phyloP scores from a whole-genome alignment of 2,888 invertebrate species.

The Gasteruption jaculator region DNA sequence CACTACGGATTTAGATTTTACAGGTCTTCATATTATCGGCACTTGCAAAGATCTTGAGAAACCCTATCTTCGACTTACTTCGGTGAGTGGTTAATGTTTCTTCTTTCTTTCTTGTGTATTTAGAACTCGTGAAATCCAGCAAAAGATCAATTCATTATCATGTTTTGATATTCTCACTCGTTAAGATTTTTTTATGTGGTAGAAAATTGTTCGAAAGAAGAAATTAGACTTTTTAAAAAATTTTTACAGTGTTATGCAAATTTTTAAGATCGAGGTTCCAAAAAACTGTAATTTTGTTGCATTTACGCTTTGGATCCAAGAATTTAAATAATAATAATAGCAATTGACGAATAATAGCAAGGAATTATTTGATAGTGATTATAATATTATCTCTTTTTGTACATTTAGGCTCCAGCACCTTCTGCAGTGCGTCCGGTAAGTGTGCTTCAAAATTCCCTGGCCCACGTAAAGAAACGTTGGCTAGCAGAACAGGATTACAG shows the following conservation, averaged over 20 bases:
- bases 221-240: constrained; percentile 1
- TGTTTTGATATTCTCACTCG: too few relatives aligned
- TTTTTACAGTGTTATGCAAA: too few relatives aligned
- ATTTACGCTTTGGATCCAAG: too few relatives aligned
- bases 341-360: too few relatives aligned
- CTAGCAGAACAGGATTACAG: constrained; percentile 86
- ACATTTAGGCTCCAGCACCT: constrained; percentile 78
- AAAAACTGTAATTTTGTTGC: too few relatives aligned
- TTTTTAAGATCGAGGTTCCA: too few relatives aligned
- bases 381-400: constrained; percentile 36
- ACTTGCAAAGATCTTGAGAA: constrained; percentile 94
- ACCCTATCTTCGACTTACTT: constrained; percentile 88
- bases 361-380: constrained; percentile 1
- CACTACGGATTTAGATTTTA: constrained; percentile 75
- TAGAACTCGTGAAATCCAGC: too few relatives aligned
- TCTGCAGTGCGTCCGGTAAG: constrained; percentile 86
- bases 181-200: constrained; percentile 14
- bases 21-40: constrained; percentile 87
- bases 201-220: constrained; percentile 4
- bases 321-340: too few relatives aligned
- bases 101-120: constrained; percentile 5
- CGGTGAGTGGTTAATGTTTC: constrained; percentile 48
- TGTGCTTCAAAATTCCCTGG: constrained; percentile 79
- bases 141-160: too few relatives aligned
- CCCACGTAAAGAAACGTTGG: constrained; percentile 90